Base-by-base conservation (phyloP, 2,888 invertebrate genomes). In the Mesorhabditis belari region DNA sequence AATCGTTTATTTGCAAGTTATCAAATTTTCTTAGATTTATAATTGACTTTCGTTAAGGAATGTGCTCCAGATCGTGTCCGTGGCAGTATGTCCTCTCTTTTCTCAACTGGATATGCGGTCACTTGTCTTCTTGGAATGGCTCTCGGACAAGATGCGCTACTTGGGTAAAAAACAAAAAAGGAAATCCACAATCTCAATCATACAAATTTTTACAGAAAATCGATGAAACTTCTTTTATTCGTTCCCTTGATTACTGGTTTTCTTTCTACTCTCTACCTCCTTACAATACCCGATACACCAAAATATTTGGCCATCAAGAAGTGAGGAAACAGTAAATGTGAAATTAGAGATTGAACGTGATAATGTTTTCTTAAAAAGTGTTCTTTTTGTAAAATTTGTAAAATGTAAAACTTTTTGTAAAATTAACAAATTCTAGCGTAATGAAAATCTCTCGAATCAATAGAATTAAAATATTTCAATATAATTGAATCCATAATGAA, bases 101-200 rank as follows among this genome's bases (percentile, higher is more conserved):
- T 74, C 57, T 68, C 75, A 17, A 75, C 75, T 25, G 76, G 76
- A 17, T 77, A 76, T 55, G 62, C 75, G 21, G 69, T 68, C 2
- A 75, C 75, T 75, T 76, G 71, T 50, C 59, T 77, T 0, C 61
- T 78, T n/a, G 77, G 77, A 19, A 76, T 77, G 74, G 29, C 76
- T 17, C 60, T 76, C 5, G 77, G 77, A 9, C 71, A 72, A 12
- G 69, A 73, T 50, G 56, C 57, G 6, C 62, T 77, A 12, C 57
- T 75, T 9, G 44, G 76, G 77, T 49, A n/a, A 28, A 28, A 23
- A 21, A 56, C 29, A 25, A 49, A 49, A 50, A 21, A 9, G 2
- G 17, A 49, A 21, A 56, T 25, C 49, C 24, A 49, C 49, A n/a
- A 35, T 35, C 44, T 35, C n/a, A 9, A 35, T 35, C n/a, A n/a